Evolutionary conservation across 2,113 vertebrate species (phyloP).

Genomic region (Reinhardtius hippoglossoides): DNA sequence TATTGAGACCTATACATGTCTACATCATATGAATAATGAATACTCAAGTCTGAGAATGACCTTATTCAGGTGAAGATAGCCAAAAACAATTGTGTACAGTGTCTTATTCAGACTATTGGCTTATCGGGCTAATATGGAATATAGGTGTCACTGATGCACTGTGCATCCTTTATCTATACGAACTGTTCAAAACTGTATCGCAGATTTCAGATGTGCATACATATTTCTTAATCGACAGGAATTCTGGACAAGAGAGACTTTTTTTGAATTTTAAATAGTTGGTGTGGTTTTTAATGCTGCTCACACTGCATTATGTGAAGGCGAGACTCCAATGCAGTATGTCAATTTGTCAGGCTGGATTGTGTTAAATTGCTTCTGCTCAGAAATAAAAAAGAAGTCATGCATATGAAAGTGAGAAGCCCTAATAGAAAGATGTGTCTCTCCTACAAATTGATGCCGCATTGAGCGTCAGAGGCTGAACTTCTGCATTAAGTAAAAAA

Average conservation of each 20-base stretch:
- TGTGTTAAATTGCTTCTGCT: conserved; percentile 63
- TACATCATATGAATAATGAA: no score
- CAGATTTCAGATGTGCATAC: background rate
- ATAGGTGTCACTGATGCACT: no score
- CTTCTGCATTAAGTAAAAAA: conserved; percentile 30
- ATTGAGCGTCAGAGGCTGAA: conserved; percentile 22
- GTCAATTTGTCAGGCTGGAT: conserved; percentile 44
- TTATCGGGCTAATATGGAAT: no score
- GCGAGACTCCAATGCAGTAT: conserved; percentile 14
- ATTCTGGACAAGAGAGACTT: background rate
- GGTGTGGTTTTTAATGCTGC: conserved; percentile 24
- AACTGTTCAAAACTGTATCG: background rate
- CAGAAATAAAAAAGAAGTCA: conserved; percentile 32
- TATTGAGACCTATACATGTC: no score
- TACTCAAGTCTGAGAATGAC: no score
- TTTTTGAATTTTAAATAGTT: conserved; percentile 13
- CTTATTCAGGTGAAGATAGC: no score
- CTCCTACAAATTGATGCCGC: conserved; percentile 55
- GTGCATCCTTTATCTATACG: background rate
- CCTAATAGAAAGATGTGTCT: conserved; percentile 58
- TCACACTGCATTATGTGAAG: conserved; percentile 32
- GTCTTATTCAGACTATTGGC: no score
- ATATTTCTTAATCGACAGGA: background rate
- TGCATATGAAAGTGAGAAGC: conserved; percentile 60
- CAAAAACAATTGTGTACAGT: no score